Conservation (phyloP, 2,888 invertebrate species). For the Arrhopalites spinosus region DNA sequence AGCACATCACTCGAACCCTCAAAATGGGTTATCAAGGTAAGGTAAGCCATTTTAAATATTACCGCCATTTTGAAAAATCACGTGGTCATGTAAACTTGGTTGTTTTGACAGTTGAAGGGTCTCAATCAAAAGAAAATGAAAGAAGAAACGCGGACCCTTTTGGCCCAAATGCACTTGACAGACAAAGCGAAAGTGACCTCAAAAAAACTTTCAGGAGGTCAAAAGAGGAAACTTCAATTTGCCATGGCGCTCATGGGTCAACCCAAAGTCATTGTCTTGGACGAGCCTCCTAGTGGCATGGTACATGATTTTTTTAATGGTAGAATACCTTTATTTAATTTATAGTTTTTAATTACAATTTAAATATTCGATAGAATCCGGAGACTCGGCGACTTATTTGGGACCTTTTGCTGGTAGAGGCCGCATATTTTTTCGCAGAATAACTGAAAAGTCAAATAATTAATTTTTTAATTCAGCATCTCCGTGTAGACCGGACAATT, state of each 20-base stretch:
- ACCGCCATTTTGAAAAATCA: too few species aligned
- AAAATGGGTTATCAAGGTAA: too few species aligned
- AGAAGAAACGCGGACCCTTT: slow-evolving; percentile 64
- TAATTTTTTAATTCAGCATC: background rate
- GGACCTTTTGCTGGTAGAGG: background rate
- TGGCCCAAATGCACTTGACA: slow-evolving; percentile 67
- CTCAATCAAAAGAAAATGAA: slow-evolving; percentile 61
- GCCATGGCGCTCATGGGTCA: slow-evolving; percentile 84
- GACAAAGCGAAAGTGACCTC: slow-evolving; percentile 69
- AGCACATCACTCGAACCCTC: too few species aligned
- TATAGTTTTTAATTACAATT: background rate
- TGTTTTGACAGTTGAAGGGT: slow-evolving; percentile 79
- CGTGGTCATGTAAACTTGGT: too few species aligned
- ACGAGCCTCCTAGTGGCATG: background rate
- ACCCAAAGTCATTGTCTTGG: slow-evolving; percentile 62
- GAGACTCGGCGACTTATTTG: background rate
- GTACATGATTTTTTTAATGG: background rate
- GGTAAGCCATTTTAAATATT: too few species aligned
- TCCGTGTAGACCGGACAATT: background rate
- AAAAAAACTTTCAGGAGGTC: slow-evolving; percentile 82
- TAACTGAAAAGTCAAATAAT: background rate
- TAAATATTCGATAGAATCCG: background rate
- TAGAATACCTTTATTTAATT: background rate
- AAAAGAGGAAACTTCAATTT: slow-evolving; percentile 84
- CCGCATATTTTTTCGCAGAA: background rate